Percentiles rank a stretch among this genome's conserved stretches.
Evolutionary conservation across 2,113 vertebrate genomes (phyloP).

Genomic region (Panthera uncia): DNA sequence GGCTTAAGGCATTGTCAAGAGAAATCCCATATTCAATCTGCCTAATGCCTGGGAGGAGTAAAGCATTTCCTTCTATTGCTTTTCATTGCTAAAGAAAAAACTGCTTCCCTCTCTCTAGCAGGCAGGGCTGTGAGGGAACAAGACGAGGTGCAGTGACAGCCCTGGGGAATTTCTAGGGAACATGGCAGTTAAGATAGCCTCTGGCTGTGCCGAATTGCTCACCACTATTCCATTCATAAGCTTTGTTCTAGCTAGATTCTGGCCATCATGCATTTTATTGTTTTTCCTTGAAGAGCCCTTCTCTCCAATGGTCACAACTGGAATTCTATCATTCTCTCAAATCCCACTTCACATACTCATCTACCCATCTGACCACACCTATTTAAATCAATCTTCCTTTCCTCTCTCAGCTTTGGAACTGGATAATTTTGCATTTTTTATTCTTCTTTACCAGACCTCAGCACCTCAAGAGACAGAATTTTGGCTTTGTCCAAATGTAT

Average conservation of each 20-base stretch:
- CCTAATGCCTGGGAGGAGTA: neutral
- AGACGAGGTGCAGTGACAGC: neutral
- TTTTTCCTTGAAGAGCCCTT: neutral
- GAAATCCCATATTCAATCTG: constrained; percentile 19
- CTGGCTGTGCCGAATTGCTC: neutral
- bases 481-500: neutral
- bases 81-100: neutral
- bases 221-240: neutral
- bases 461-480: neutral
- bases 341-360: neutral
- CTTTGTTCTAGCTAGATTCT: neutral
- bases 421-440: neutral
- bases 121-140: neutral
- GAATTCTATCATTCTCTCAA: constrained; percentile 3
- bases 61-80: neutral
- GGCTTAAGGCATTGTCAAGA: neutral
- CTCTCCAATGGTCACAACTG: neutral
- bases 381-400: neutral
- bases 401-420: neutral
- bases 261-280: neutral
- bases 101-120: neutral
- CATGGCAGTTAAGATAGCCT: neutral
- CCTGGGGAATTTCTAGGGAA: neutral
- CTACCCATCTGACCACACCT: neutral
- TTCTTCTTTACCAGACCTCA: neutral